A percentile compares a stretch with the other conserved stretches of the same genome.
Evolutionary conservation across 1,140 invertebrate genomes (phyloP).

Genomic region (Papilio polyxenes): DNA sequence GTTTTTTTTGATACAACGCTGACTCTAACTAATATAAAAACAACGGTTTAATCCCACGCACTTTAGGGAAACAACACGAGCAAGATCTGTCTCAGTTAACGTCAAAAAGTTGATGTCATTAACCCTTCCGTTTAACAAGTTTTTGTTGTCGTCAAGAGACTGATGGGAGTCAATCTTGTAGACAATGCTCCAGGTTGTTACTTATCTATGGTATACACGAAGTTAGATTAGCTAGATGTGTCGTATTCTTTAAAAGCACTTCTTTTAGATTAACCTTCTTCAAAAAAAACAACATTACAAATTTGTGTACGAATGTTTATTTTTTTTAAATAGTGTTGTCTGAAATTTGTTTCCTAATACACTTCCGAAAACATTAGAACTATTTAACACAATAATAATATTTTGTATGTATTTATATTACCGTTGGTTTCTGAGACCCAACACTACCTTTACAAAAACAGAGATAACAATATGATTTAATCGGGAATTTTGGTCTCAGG

Average conservation of each 20-base stretch:
- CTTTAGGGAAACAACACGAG: constrained; percentile 12
- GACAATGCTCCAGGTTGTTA: constrained; percentile 47
- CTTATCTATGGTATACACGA: constrained; percentile 9
- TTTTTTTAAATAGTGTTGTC: not conserved
- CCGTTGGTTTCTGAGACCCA: not conserved
- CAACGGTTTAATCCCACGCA: not conserved
- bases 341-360: not conserved
- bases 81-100: not conserved
- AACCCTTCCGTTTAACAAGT: constrained; percentile 37
- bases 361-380: too few species aligned
- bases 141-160: constrained; percentile 44
- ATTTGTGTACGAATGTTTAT: not conserved
- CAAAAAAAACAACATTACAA: not conserved
- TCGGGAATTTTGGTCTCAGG: too few species aligned
- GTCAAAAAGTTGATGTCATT: constrained; percentile 33
- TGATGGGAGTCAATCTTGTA: constrained; percentile 45
- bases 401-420: not conserved
- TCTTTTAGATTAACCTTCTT: not conserved
- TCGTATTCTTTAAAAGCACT: not conserved
- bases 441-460: too few species aligned
- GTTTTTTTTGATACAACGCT: too few species aligned
- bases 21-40: not conserved
- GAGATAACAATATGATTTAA: too few species aligned
- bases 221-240: not conserved
- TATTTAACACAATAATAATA: not conserved